Evolutionary conservation across 2,797 vertebrate species (phyloP).

Genomic region (Eulemur coronatus): DNA sequence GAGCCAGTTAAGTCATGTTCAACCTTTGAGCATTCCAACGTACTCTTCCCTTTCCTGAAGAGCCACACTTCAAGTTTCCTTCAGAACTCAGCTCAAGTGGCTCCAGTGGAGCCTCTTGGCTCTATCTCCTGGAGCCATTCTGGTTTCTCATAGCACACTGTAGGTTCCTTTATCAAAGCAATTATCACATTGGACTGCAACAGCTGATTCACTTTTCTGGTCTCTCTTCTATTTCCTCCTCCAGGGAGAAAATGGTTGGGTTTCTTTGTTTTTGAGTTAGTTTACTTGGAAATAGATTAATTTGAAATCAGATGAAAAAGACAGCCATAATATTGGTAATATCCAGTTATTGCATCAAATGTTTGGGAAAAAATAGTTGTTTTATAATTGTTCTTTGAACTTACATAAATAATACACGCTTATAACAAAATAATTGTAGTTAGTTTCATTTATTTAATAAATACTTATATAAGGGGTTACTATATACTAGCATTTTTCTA

Average conservation of each 20-base stretch:
- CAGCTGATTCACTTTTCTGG: neutral
- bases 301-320: slow-evolving; percentile 13
- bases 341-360: neutral
- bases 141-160: neutral
- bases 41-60: neutral
- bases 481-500: neutral
- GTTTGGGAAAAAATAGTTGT: neutral
- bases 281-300: neutral
- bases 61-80: neutral
- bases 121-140: neutral
- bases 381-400: neutral
- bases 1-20: neutral
- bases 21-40: neutral
- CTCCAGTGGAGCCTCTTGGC: neutral
- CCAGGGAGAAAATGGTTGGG: neutral
- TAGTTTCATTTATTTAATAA: neutral
- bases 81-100: neutral
- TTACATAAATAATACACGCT: neutral
- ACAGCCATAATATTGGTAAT: neutral
- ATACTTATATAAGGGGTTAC: neutral
- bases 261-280: neutral
- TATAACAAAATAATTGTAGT: neutral
- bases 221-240: neutral
- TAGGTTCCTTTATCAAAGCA: neutral
- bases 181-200: neutral